Conservation (phyloP, 2,797 vertebrate species). For the Tapirus indicus region DNA sequence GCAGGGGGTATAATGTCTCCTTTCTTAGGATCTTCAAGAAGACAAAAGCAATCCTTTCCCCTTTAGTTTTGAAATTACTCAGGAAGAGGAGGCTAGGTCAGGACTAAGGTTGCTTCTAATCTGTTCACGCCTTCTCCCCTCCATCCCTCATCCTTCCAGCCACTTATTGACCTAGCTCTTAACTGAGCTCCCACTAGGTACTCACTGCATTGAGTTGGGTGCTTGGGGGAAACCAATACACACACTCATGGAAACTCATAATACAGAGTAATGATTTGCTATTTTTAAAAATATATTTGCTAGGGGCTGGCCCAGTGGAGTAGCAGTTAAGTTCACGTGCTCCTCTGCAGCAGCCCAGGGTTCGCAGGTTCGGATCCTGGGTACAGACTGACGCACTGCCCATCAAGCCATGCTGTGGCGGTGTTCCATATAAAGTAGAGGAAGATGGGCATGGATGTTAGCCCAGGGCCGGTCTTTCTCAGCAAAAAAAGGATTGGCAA, state of each 20-base stretch:
- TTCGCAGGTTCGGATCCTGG: no score
- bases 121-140: neutral
- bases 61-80: neutral
- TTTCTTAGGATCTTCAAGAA: neutral
- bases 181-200: neutral
- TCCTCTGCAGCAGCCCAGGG: no score
- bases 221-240: neutral
- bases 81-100: neutral
- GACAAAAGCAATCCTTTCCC: neutral
- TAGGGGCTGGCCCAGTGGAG: neutral
- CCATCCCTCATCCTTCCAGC: neutral
- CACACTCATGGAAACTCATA: neutral
- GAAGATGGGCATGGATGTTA: no score
- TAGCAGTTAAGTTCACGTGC: no score
- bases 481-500: no score
- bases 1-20: neutral
- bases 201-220: neutral
- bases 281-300: constrained; percentile 11
- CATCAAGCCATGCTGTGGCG: no score
- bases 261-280: neutral
- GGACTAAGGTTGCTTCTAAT: neutral
- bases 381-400: no score
- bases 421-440: no score
- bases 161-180: neutral
- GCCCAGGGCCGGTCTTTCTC: no score